Evolutionary conservation across 1,140 invertebrate species (phyloP).

Genomic region (Oryctes rhinoceros): DNA sequence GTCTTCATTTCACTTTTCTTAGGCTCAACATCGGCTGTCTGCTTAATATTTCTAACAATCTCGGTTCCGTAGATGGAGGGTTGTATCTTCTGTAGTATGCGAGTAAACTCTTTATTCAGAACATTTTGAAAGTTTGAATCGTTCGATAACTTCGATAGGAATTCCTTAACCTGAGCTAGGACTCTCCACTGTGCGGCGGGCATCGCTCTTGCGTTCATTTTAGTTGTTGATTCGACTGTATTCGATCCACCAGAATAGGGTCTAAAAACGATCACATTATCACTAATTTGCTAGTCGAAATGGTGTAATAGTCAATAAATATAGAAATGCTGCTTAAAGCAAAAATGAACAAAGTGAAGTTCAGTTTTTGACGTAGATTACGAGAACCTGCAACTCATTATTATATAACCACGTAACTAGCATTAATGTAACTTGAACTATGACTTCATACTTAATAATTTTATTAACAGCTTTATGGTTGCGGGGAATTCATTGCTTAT

Average conservation of each 20-base stretch:
- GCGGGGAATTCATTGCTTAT: too few relatives aligned
- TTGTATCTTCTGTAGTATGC: slow-evolving; percentile 63
- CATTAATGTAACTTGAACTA: neutral
- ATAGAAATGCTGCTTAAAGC: neutral
- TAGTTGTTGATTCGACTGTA: slow-evolving; percentile 50
- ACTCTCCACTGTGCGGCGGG: slow-evolving; percentile 65
- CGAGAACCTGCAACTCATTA: neutral
- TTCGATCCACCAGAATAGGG: slow-evolving; percentile 52
- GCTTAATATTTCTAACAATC: slow-evolving; percentile 45
- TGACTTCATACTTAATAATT: neutral
- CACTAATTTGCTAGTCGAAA: neutral
- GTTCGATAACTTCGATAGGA: slow-evolving; percentile 62
- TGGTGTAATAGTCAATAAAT: neutral
- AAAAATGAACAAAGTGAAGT: neutral
- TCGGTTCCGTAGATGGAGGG: slow-evolving; percentile 57
- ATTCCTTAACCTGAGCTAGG: slow-evolving; percentile 62
- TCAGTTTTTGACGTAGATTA: neutral
- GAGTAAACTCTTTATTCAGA: slow-evolving; percentile 66
- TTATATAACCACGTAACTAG: neutral
- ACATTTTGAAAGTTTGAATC: slow-evolving; percentile 63
- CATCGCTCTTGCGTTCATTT: slow-evolving; percentile 60
- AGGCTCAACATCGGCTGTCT: slow-evolving; percentile 8
- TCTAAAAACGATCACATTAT: neutral
- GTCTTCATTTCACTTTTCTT: slow-evolving; percentile 5
- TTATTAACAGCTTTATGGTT: neutral